phyloP scores from a whole-genome alignment of 2,113 vertebrate genomes.

The Nyctereutes procyonoides region DNA sequence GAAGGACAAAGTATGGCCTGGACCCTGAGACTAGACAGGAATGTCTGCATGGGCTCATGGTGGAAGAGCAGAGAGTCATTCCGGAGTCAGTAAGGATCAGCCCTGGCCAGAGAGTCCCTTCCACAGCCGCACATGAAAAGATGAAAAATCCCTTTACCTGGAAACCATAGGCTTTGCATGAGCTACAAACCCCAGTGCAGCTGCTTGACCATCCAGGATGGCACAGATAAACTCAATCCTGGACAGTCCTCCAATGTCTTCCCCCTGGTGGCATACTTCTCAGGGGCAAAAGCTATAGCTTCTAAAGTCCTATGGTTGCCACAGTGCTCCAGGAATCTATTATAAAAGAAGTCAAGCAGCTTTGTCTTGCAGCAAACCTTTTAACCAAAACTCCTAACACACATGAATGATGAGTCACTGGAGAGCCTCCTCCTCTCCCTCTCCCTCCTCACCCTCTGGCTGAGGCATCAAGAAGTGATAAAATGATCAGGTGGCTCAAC shows the following conservation, averaged over 20 bases:
- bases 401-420: neutral
- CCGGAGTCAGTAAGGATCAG: neutral
- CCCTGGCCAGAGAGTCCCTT: neutral
- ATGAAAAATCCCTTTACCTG: neutral
- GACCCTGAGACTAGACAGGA: neutral
- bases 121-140: neutral
- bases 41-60: too few relatives aligned
- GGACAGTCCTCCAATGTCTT: neutral
- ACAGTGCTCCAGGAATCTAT: neutral
- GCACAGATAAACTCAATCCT: neutral
- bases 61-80: neutral
- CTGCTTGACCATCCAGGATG: neutral
- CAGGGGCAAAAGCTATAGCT: neutral
- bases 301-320: neutral
- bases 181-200: neutral
- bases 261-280: neutral
- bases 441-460: neutral
- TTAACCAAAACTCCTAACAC: neutral
- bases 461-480: constrained; percentile 21
- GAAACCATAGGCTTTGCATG: neutral
- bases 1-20: neutral
- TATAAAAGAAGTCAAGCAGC: neutral
- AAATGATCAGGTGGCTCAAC: constrained; percentile 34
- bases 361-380: neutral
- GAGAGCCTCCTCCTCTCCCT: constrained; percentile 1